Percentiles rank a stretch among this genome's conserved stretches.
Conservation (phyloP, 1,140 invertebrate species). For the Zaprionus nigranus region DNA sequence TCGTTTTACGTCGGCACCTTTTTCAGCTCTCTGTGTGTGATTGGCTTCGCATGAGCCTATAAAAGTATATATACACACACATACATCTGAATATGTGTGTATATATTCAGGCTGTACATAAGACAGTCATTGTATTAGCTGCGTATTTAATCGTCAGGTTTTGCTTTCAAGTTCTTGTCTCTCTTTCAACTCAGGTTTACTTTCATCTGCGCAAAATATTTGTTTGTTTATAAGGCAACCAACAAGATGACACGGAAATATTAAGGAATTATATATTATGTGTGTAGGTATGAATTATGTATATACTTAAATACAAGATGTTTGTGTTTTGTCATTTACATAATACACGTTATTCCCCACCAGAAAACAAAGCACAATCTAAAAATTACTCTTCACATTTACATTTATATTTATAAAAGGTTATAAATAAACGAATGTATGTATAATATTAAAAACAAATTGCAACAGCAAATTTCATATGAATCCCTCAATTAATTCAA, state of each 20-base stretch:
- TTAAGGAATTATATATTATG: constrained; percentile 33
- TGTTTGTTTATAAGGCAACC: constrained; percentile 52
- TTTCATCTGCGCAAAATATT: constrained; percentile 56
- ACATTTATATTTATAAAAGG: no score
- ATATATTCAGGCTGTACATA: constrained; percentile 36
- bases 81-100: constrained; percentile 21
- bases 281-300: background rate
- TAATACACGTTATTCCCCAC: background rate
- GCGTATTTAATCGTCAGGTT: constrained; percentile 79
- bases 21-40: constrained; percentile 40
- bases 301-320: background rate
- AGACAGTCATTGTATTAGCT: constrained; percentile 43
- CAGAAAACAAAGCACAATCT: no score
- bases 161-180: constrained; percentile 24
- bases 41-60: constrained; percentile 7
- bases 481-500: no score
- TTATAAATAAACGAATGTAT: no score
- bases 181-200: constrained; percentile 32
- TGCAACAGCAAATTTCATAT: no score
- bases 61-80: constrained; percentile 1
- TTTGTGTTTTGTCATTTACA: background rate
- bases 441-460: no score
- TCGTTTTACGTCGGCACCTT: constrained; percentile 33
- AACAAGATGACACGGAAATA: constrained; percentile 71
- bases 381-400: no score